Percentiles rank a stretch among this genome's conserved stretches.
Conservation (phyloP, 2,888 invertebrate species). For the Heliconius cydno region DNA sequence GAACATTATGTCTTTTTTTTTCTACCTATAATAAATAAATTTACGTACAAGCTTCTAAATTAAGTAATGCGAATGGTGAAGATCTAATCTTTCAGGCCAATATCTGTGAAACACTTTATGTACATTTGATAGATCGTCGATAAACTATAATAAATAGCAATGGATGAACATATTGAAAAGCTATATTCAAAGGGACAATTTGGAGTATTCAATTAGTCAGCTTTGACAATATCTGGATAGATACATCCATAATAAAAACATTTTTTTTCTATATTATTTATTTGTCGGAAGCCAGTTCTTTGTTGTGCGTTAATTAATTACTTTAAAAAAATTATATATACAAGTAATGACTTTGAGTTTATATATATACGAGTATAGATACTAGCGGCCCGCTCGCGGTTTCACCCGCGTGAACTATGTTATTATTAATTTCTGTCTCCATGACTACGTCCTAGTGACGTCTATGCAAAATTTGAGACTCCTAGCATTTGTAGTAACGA, state of each 20-base stretch:
- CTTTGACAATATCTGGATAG: slow-evolving; percentile 1
- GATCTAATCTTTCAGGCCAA: slow-evolving; percentile 16
- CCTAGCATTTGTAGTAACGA: no score
- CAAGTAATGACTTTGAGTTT: no score
- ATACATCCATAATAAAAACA: not conserved
- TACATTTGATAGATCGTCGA: slow-evolving; percentile 15
- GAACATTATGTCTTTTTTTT: no score
- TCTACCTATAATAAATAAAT: not conserved
- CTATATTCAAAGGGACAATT: slow-evolving; percentile 13
- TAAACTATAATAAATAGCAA: slow-evolving; percentile 15
- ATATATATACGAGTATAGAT: no score
- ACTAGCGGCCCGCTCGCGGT: no score
- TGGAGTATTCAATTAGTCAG: slow-evolving; percentile 4
- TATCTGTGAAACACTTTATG: not conserved
- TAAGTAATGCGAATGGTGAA: not conserved
- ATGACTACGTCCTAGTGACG: no score
- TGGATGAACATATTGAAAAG: slow-evolving; percentile 23
- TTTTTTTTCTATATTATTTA: not conserved
- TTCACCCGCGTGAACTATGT: no score
- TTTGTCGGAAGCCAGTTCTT: not conserved
- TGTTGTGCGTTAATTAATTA: no score
- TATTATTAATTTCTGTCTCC: no score
- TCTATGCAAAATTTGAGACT: no score
- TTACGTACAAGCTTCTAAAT: not conserved
- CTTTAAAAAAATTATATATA: no score